Evolutionary conservation across 1,140 invertebrate species (phyloP).

Genomic region (Drosophila prosaltans): DNA sequence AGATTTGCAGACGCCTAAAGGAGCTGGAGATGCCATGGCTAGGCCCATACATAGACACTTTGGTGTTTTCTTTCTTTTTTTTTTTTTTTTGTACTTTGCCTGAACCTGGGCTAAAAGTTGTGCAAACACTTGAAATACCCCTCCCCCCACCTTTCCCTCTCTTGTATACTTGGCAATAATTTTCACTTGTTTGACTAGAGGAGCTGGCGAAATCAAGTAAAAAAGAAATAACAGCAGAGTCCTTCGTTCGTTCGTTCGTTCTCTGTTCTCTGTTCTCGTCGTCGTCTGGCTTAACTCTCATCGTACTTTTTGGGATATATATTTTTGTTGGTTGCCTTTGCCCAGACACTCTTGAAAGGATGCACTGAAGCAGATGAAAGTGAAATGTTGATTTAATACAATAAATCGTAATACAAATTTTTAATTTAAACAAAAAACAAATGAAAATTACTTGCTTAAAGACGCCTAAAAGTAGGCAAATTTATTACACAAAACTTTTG

Average conservation of each 20-base stretch:
- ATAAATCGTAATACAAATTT: conserved; percentile 50
- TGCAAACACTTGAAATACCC: conserved; percentile 66
- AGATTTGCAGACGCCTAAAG: conserved; percentile 76
- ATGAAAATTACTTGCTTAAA: conserved; percentile 11
- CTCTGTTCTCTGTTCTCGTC: too few species aligned
- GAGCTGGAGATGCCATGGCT: conserved; percentile 42
- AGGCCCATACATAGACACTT: conserved; percentile 48
- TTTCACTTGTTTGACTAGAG: conserved; percentile 64
- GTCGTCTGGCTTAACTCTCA: conserved; percentile 35
- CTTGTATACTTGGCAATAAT: conserved; percentile 57
- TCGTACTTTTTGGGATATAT: conserved; percentile 5
- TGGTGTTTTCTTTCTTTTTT: conserved; percentile 23
- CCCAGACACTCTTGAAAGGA: conserved; percentile 47
- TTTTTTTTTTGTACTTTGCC: conserved; percentile 40
- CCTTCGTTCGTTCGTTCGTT: too few species aligned
- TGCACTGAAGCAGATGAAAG: conserved; percentile 61
- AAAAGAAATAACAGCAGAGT: conserved; percentile 17
- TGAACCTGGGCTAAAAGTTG: conserved; percentile 57
- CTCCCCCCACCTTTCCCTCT: conserved; percentile 12
- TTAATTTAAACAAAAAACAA: neutral
- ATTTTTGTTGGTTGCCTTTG: conserved; percentile 29
- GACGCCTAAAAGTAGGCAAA: conserved; percentile 67
- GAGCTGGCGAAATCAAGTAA: conserved; percentile 34
- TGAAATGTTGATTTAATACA: conserved; percentile 49
- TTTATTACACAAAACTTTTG: neutral